phyloP scores from a whole-genome alignment of 2,113 vertebrate genomes.

The Peromyscus polionotus region DNA sequence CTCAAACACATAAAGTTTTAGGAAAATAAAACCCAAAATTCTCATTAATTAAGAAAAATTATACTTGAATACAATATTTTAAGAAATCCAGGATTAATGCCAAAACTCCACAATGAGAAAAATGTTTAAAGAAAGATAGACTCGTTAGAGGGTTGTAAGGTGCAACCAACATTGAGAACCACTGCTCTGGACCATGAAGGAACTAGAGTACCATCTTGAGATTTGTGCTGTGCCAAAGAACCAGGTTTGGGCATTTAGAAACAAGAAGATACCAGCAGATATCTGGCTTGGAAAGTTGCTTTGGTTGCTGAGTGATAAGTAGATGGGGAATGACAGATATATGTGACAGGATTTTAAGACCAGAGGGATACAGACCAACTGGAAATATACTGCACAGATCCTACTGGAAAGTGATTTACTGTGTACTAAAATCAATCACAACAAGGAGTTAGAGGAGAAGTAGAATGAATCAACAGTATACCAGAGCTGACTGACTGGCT shows the following conservation, averaged over 20 bases:
- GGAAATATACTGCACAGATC: conserved; percentile 21
- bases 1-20: neutral
- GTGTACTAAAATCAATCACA: conserved; percentile 21
- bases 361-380: conserved; percentile 19
- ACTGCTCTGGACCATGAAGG: neutral
- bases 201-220: neutral
- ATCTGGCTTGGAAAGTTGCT: conserved; percentile 16
- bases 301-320: conserved; percentile 45
- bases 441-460: neutral
- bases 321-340: neutral
- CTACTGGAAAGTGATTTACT: conserved; percentile 30
- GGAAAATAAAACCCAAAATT: neutral
- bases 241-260: neutral
- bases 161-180: neutral
- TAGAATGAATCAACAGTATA: neutral
- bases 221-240: neutral
- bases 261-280: neutral
- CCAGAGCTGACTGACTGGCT: neutral
- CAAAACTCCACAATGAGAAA: neutral
- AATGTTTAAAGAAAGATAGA: conserved; percentile 12
- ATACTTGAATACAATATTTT: neutral
- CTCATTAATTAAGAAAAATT: neutral
- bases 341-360: conserved; percentile 1
- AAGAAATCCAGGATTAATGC: neutral
- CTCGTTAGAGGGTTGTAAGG: neutral